Base-by-base conservation (phyloP, 1,140 invertebrate genomes). In the Belonocnema kinseyi region DNA sequence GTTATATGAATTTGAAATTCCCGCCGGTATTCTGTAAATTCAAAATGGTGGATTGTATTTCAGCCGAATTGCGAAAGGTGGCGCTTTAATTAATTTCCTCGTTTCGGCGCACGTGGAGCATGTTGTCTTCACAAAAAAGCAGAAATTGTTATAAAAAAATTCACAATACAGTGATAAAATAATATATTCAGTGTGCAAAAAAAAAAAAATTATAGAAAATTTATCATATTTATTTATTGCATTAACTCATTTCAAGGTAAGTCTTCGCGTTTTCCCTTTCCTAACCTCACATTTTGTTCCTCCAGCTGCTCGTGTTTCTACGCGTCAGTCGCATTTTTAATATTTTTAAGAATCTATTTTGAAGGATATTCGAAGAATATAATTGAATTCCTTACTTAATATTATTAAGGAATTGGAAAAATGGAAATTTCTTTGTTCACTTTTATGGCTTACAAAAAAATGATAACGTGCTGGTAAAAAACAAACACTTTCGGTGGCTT, bases 201-300 rank as follows among this genome's bases (percentile, higher is more conserved):
- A 66, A 7, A 66, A 66, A 2, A 14, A n/a, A 8, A 46, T 26
- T 40, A 66, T 6, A 66, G 16, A 66, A 10, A 17, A 40, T 66
- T n/a, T 66, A 66, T n/a, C 8, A 40, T 66, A 66, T 66, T 66
- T 66, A 66, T 66, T 66, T 66, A 66, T 66, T 66, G n/a, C 21
- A 40, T 40, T 40, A 66, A 66, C 61, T 66, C 14, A 26, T 8
- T 66, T 66, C n/a, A 66, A 66, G 61, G 61, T 66, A 66, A 66
- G 61, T 33, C 8, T 16, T 21, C 46, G 40, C 0, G n/a, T 40
- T 40, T 66, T 7, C 0, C 10, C 1, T 40, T 66, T 66, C 40
- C 26, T 66, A 66, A 66, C 61, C 61, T 66, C n/a, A 66, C 58
- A 33, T 61, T 61, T 33, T 11, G 8, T 6, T n/a, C 26, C 5